phyloP scores from a whole-genome alignment of 2,113 vertebrate species.

The Eulemur macaco region DNA sequence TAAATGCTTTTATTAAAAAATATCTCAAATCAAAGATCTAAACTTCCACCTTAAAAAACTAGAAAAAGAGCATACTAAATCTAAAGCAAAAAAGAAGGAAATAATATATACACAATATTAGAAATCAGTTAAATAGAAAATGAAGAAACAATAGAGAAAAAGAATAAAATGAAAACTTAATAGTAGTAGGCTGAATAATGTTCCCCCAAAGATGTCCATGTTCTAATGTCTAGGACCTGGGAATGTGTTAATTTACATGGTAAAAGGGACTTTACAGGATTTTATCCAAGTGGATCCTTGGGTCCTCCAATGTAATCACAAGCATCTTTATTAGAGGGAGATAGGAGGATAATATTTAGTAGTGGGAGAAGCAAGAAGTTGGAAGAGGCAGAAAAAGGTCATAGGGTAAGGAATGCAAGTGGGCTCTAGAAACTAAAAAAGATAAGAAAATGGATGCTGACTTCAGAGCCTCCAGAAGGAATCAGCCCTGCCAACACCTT shows the following conservation, averaged over 20 bases:
- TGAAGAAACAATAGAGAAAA: background rate
- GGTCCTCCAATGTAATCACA: background rate
- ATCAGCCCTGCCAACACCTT: background rate
- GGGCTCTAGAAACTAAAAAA: background rate
- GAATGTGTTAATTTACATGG: background rate
- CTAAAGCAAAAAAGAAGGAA: background rate
- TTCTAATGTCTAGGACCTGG: background rate
- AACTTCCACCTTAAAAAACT: background rate
- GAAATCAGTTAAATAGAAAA: constrained; percentile 15
- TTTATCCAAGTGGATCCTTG: background rate
- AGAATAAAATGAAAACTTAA: background rate
- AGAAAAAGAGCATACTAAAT: background rate
- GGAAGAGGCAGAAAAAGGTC: background rate
- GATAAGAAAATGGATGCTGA: background rate
- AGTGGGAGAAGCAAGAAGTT: background rate
- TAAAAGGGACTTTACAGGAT: background rate
- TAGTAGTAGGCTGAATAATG: background rate
- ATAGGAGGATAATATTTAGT: background rate
- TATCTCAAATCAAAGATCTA: background rate
- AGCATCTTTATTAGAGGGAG: background rate
- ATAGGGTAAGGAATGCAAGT: background rate
- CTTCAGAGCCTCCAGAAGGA: background rate
- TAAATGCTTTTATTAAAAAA: background rate
- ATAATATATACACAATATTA: background rate
- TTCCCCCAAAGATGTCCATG: background rate